Evolutionary conservation across 1,140 invertebrate species (phyloP).

Genomic region (Plectrocnemia conspersa): DNA sequence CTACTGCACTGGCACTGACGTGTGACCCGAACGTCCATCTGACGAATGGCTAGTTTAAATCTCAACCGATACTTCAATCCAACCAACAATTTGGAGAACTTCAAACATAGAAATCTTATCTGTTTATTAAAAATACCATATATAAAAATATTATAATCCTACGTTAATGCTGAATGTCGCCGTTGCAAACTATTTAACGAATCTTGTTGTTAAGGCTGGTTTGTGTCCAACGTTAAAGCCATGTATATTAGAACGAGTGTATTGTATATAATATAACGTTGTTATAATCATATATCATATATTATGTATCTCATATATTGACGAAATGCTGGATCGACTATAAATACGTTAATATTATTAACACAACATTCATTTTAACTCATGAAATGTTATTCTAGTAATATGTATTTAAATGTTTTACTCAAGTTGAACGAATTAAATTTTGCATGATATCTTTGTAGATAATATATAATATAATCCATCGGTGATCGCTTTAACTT

Average conservation of each 20-base stretch:
- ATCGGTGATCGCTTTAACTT: too few species aligned
- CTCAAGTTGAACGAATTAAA: constrained; percentile 13
- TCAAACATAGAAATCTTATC: background rate
- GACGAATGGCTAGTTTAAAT: constrained; percentile 48
- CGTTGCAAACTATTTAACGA: background rate
- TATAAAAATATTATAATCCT: background rate
- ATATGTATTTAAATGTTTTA: constrained; percentile 11
- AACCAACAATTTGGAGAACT: too few species aligned
- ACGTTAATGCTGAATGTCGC: background rate
- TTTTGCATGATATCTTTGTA: constrained; percentile 9
- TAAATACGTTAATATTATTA: constrained; percentile 17
- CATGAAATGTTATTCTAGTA: constrained; percentile 14
- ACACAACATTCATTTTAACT: constrained; percentile 7
- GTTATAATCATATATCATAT: background rate
- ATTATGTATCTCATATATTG: background rate
- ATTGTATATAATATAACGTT: constrained; percentile 17
- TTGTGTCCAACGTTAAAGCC: constrained; percentile 18
- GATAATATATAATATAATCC: too few species aligned
- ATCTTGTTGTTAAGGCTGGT: constrained; percentile 11
- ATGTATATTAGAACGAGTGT: too few species aligned
- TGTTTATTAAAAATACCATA: background rate
- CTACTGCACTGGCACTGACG: constrained; percentile 41
- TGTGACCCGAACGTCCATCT: constrained; percentile 44
- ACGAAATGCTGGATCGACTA: constrained; percentile 33
- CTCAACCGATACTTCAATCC: too few species aligned